Evolutionary conservation across 2,888 invertebrate species (phyloP).

Genomic region (Hecatera dysodea): DNA sequence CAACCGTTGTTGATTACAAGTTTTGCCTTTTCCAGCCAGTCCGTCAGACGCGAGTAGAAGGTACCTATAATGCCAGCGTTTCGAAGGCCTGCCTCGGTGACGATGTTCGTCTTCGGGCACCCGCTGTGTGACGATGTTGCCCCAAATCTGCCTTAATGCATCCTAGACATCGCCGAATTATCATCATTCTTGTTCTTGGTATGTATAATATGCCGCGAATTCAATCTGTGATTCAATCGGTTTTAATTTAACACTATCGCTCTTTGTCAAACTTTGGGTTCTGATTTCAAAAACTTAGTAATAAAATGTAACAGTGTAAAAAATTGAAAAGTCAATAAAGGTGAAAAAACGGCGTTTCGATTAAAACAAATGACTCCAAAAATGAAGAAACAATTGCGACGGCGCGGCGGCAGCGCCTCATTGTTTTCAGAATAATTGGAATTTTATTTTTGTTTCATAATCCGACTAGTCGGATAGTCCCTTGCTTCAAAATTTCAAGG

Average conservation of each 20-base stretch:
- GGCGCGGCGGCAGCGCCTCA: not conserved
- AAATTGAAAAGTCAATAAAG: conserved; percentile 1
- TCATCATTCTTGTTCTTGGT: not conserved
- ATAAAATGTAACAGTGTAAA: conserved; percentile 10
- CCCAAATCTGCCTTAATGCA: not conserved
- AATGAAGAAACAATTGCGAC: conserved; percentile 15
- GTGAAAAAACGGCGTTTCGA: conserved; percentile 10
- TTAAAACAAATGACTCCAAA: conserved; percentile 47
- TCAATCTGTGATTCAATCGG: not conserved
- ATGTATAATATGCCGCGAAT: not conserved
- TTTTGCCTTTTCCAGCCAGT: too few relatives aligned
- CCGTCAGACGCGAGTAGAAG: too few relatives aligned
- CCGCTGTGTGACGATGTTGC: not conserved
- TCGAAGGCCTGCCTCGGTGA: too few relatives aligned
- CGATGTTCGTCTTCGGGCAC: not conserved
- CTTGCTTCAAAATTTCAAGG: not conserved
- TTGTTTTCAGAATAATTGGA: conserved; percentile 37
- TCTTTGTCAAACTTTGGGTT: not conserved
- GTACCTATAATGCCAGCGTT: not conserved
- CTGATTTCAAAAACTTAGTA: not conserved
- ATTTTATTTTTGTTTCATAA: conserved; percentile 17
- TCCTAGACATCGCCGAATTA: not conserved
- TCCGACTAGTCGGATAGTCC: not conserved
- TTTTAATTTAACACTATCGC: not conserved
- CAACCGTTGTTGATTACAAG: too few relatives aligned